Evolutionary conservation across 2,797 vertebrate genomes (phyloP).

Genomic region (Buphagus erythrorhynchus): DNA sequence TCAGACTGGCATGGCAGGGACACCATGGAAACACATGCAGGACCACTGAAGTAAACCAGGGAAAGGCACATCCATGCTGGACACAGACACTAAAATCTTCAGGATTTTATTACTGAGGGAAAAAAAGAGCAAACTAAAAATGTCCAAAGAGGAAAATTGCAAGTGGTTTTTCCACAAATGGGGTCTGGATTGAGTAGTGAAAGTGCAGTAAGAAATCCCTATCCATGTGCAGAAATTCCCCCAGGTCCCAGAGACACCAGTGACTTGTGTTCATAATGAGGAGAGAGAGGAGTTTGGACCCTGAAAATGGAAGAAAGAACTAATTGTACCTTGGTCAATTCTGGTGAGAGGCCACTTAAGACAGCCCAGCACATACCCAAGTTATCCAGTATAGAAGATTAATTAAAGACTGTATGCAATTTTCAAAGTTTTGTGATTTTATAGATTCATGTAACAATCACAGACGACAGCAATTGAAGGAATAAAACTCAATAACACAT

Average conservation of each 20-base stretch:
- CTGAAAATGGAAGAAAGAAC: background rate
- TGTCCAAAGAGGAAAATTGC: background rate
- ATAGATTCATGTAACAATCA: background rate
- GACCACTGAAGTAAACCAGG: background rate
- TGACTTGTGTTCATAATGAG: background rate
- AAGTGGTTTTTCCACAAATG: background rate
- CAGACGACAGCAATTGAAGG: background rate
- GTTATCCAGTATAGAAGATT: background rate
- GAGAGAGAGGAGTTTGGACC: background rate
- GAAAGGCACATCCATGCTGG: background rate
- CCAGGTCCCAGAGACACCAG: background rate
- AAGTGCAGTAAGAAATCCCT: background rate
- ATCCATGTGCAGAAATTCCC: background rate
- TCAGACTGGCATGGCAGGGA: background rate
- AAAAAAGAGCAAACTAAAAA: background rate
- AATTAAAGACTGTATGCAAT: background rate
- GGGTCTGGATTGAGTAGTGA: background rate
- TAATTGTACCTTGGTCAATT: background rate
- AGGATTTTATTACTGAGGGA: background rate
- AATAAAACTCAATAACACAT: background rate
- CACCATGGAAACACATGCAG: background rate
- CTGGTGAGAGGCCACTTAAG: background rate
- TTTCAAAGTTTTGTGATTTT: background rate
- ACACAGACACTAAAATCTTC: background rate
- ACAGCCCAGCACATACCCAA: background rate